Evolutionary conservation across 2,888 invertebrate genomes (phyloP).

Genomic region (Agrotis ipsilon): DNA sequence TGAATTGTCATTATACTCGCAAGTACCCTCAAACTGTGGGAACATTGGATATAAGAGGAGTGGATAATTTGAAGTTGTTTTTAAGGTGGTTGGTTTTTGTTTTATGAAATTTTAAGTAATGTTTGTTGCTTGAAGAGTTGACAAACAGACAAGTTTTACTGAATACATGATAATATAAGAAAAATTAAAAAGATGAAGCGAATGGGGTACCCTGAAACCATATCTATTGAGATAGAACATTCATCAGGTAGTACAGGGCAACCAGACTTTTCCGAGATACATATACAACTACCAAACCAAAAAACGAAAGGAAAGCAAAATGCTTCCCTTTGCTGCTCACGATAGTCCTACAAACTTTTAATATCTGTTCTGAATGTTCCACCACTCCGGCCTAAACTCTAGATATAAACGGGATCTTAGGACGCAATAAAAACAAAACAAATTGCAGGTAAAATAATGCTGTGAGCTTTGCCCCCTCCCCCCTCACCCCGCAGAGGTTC

Average conservation of each 20-base stretch:
- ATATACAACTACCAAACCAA: background rate
- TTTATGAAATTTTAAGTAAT: conserved; percentile 17
- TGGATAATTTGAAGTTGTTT: conserved; percentile 43
- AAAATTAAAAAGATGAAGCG: no score
- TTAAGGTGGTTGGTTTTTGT: background rate
- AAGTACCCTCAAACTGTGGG: conserved; percentile 50
- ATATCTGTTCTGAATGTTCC: conserved; percentile 11
- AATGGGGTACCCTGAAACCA: background rate
- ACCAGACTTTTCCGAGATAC: no score
- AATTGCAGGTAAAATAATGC: conserved; percentile 87
- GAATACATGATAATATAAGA: background rate
- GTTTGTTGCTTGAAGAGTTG: background rate
- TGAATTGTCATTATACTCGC: conserved; percentile 65
- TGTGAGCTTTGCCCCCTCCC: conserved; percentile 70
- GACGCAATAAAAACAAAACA: conserved; percentile 85
- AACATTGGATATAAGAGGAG: conserved; percentile 31
- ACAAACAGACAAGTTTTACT: background rate
- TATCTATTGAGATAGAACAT: background rate
- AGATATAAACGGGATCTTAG: conserved; percentile 48
- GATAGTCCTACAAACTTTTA: background rate
- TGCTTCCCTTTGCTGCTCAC: background rate
- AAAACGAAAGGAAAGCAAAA: background rate
- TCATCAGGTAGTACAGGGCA: background rate
- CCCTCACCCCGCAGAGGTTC: conserved; percentile 13
- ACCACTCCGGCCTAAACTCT: conserved; percentile 41